These are phyloP conservation scores for Ceyx cyanopectus DNA, from an alignment of 2,113 vertebrate genomes.

Conservation along the genomic window DNA sequence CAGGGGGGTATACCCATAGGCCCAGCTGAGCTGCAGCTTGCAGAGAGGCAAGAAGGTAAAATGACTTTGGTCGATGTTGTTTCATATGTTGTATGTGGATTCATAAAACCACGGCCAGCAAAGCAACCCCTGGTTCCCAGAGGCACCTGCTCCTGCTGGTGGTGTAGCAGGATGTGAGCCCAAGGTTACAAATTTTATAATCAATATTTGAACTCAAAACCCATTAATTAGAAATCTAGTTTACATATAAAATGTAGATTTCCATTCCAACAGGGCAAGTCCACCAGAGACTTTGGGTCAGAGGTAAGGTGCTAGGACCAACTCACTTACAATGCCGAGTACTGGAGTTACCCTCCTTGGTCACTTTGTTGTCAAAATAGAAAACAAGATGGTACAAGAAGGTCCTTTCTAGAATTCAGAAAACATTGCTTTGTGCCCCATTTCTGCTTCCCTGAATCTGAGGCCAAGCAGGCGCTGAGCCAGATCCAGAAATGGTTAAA, in stretches of 20 bases:
- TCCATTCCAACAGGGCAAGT: neutral
- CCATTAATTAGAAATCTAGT: neutral
- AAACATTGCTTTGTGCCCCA: neutral
- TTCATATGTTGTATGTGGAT: neutral
- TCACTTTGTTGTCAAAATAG: neutral
- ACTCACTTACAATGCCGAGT: neutral
- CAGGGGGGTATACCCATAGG: neutral
- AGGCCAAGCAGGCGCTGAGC: neutral
- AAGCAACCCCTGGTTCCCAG: neutral
- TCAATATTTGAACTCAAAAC: neutral
- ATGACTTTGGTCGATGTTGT: neutral
- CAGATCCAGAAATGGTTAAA: neutral
- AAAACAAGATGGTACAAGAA: neutral
- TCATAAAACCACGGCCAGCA: neutral
- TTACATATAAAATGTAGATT: neutral
- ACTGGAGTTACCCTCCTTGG: neutral
- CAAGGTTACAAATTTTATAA: neutral
- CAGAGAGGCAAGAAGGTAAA: neutral
- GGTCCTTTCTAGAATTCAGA: neutral
- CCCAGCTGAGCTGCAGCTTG: neutral
- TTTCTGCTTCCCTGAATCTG: neutral
- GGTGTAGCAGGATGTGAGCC: neutral
- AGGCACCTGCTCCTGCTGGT: neutral
- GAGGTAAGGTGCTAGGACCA: neutral
- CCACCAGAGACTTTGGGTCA: neutral